A percentile compares a stretch with the other conserved stretches of the same genome.
phyloP scores from a whole-genome alignment of 1,140 invertebrate genomes.

The Polypedilum vanderplanki region DNA sequence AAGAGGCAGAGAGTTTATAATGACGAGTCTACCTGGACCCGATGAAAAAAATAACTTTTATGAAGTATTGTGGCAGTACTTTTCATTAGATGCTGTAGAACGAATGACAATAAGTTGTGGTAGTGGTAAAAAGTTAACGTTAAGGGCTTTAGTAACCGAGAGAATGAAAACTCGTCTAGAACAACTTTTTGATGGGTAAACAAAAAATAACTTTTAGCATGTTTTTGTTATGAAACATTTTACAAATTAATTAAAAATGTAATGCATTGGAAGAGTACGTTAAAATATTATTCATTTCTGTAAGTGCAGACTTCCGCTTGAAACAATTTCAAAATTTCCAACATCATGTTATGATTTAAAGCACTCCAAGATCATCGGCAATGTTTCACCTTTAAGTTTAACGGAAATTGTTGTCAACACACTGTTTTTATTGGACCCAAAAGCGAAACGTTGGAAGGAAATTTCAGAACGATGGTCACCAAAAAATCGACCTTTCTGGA shows the following conservation, averaged over 20 bases:
- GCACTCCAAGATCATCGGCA: not conserved
- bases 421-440: not conserved
- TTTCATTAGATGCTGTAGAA: not conserved
- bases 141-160: not conserved
- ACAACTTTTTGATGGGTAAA: constrained; percentile 6
- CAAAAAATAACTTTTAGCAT: not conserved
- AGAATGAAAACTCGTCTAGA: not conserved
- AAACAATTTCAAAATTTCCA: not conserved
- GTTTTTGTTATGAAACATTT: not conserved
- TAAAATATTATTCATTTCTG: not conserved
- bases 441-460: constrained; percentile 17
- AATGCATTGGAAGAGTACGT: not conserved
- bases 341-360: not conserved
- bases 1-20: not conserved
- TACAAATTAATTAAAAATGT: not conserved
- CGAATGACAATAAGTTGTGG: not conserved
- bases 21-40: not conserved
- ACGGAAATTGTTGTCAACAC: not conserved
- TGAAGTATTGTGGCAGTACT: constrained; percentile 7
- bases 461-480: not conserved
- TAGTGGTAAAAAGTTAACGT: not conserved
- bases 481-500: not conserved
- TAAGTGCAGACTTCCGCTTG: not conserved
- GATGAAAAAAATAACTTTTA: not conserved
- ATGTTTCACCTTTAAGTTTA: not conserved